Conservation (phyloP, 2,888 invertebrate species). For the Heliconius aoede region DNA sequence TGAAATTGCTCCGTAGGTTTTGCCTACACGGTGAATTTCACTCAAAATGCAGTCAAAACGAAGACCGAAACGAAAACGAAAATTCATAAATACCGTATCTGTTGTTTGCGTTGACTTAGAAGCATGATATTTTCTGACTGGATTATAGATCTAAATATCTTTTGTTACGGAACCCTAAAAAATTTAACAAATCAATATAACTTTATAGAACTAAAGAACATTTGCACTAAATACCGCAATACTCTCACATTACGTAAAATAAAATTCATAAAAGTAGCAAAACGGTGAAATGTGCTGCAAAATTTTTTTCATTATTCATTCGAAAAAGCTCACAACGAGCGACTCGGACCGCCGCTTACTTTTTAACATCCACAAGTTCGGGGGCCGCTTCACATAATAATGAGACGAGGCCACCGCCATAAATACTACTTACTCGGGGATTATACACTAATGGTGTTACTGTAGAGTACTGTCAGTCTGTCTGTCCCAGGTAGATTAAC, state of each 20-base stretch:
- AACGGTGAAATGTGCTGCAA: conserved; percentile 2
- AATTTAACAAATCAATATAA: not conserved
- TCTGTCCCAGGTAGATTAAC: not conserved
- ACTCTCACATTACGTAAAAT: not conserved
- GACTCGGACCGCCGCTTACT: conserved; percentile 10
- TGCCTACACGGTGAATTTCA: too few species aligned
- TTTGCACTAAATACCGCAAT: not conserved
- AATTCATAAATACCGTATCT: too few species aligned
- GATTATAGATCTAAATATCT: too few species aligned
- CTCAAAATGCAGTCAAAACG: too few species aligned
- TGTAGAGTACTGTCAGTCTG: not conserved
- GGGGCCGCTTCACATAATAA: conserved; percentile 17
- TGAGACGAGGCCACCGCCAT: conserved; percentile 4
- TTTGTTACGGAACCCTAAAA: too few species aligned
- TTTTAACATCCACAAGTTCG: conserved; percentile 31
- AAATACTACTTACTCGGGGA: not conserved
- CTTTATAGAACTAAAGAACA: not conserved
- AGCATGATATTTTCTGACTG: too few species aligned
- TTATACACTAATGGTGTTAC: not conserved
- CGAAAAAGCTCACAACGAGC: conserved; percentile 25
- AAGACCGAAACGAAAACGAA: too few species aligned
- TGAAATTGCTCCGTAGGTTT: too few species aligned
- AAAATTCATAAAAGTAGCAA: conserved; percentile 5
- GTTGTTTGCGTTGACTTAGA: too few species aligned
- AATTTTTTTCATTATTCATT: conserved; percentile 32